Evolutionary conservation across 1,140 invertebrate species (phyloP), one percentile per base, ranked within the genome.

Genomic region (Scaptomyza hsui): DNA sequence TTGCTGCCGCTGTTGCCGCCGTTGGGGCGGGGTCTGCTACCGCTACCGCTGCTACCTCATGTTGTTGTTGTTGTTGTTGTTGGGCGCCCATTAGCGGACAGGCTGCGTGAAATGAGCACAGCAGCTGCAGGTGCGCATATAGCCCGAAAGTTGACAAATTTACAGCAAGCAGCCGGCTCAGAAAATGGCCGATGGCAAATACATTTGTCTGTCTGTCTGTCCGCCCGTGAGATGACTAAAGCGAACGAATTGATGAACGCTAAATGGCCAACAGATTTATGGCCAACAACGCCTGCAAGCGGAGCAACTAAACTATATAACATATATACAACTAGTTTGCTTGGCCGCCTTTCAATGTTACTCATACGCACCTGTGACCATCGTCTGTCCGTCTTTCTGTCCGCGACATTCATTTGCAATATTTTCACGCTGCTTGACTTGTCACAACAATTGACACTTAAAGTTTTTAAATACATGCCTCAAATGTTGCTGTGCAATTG

Each of bases 361-460:
- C 81, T 86, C 81, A 88, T 86, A 86, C 82, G 81, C 81, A 86
- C 81, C 81, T 86, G 81, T 74, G 81, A 47, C 81, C 76, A 68
- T 59, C 75, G 73, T 56, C 68, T 42, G 57, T 60, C 37, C 13
- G 21, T 18, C 29, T 29, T 29, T 47, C 26, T 12, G 18, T 21
- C 9, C 53, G 48, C 35, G 53, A 69, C 75, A 78, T 83, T 82
- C 79, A 72, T 85, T 83, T 78, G 81, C 80, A 85, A 86, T 57
- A 86, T 86, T 86, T 86, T 86, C 80, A 85, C 80, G 80, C 77
- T 85, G 69, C 77, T 45, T 73, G 70, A 81, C 74, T 86, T 88
- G 82, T 86, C 81, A 86, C 81, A 88, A 86, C 81, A 86, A 86
- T 86, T 86, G 81, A 86, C 81, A 86, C 81, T 86, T 85, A 42